Conservation (phyloP, 2,113 vertebrate genomes). For the Steatornis caripensis region DNA sequence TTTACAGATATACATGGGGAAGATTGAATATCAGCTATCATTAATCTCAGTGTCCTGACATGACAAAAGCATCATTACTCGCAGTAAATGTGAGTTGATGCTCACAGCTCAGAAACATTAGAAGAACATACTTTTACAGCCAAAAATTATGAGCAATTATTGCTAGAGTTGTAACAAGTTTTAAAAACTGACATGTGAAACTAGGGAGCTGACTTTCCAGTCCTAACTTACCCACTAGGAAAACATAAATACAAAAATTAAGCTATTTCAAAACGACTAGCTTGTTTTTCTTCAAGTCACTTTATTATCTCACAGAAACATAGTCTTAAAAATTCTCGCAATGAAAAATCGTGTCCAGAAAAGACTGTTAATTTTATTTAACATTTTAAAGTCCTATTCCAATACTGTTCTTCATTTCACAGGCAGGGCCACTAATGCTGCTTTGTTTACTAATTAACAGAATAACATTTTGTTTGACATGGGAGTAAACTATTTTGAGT, state of each 20-base stretch:
- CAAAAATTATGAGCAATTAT: background rate
- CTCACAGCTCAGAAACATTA: constrained; percentile 2
- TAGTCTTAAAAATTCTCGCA: background rate
- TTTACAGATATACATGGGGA: constrained; percentile 34
- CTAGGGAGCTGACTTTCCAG: background rate
- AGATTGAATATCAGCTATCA: constrained; percentile 3
- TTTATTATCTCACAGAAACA: background rate
- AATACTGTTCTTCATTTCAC: background rate
- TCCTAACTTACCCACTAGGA: background rate
- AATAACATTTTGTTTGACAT: background rate
- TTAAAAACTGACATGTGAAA: background rate
- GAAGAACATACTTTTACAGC: background rate
- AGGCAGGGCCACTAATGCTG: background rate
- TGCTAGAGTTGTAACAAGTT: background rate
- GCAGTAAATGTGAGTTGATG: background rate
- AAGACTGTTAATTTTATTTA: background rate
- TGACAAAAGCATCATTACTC: constrained; percentile 30
- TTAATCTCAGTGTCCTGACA: constrained; percentile 12
- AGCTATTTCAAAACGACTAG: background rate
- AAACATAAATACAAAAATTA: background rate
- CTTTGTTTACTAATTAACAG: background rate
- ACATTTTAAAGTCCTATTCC: background rate
- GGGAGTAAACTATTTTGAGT: background rate
- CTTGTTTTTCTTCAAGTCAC: background rate
- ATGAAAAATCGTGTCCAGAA: background rate